Percentiles rank a stretch among this genome's conserved stretches.
Conservation (phyloP, 2,888 invertebrate species). For the Drosophila atroscutellata region DNA sequence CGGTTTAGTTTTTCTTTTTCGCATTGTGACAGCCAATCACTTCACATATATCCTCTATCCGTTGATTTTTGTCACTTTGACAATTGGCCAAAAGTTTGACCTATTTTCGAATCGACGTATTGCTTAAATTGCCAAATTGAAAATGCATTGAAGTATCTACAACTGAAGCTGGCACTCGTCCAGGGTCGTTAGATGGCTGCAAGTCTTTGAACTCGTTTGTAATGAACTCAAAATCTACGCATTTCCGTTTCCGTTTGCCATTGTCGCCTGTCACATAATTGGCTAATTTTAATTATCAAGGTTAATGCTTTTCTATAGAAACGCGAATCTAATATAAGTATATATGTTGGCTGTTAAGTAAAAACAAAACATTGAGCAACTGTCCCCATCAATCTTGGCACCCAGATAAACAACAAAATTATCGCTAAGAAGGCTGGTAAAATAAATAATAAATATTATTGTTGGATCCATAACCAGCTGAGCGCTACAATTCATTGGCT, state of each 20-base stretch:
- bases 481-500: not conserved
- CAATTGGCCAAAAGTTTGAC: slow-evolving; percentile 51
- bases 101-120: slow-evolving; percentile 55
- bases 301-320: slow-evolving; percentile 51
- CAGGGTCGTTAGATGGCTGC: slow-evolving; percentile 50
- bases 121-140: slow-evolving; percentile 4
- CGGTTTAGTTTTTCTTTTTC: slow-evolving; percentile 10
- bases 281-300: slow-evolving; percentile 73
- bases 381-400: slow-evolving; percentile 72
- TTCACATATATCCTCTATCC: slow-evolving; percentile 27
- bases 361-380: slow-evolving; percentile 74
- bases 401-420: slow-evolving; percentile 35
- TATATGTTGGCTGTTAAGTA: slow-evolving; percentile 8
- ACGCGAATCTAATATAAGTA: not conserved
- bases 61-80: slow-evolving; percentile 59
- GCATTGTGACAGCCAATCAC: slow-evolving; percentile 52
- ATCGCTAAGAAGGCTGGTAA: slow-evolving; percentile 10
- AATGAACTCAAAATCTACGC: slow-evolving; percentile 52
- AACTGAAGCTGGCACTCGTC: slow-evolving; percentile 48
- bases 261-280: slow-evolving; percentile 51
- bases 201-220: slow-evolving; percentile 58
- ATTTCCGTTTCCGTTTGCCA: slow-evolving; percentile 64
- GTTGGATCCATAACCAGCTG: slow-evolving; percentile 11
- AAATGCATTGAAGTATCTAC: slow-evolving; percentile 19
- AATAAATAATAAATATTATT: slow-evolving; percentile 49